Evolutionary conservation across 2,888 invertebrate genomes (phyloP).

Genomic region (Drosophila barbarae): DNA sequence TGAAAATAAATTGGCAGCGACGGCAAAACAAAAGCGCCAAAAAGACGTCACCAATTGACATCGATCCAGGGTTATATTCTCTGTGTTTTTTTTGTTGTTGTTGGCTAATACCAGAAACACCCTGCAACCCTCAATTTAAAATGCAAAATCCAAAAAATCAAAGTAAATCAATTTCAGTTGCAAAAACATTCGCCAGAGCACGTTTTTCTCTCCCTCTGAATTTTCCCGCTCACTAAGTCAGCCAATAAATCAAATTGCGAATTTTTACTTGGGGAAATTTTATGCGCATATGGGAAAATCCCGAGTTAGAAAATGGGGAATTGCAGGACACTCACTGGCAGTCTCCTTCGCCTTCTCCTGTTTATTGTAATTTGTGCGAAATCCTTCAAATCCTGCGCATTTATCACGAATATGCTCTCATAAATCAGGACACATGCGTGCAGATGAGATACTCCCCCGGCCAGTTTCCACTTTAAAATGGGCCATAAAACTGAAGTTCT

Average conservation of each 20-base stretch:
- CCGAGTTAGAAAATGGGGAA: neutral
- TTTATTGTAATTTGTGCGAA: constrained; percentile 68
- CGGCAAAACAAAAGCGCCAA: constrained; percentile 67
- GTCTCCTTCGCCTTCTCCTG: constrained; percentile 12
- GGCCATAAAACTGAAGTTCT: constrained; percentile 58
- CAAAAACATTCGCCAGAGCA: constrained; percentile 57
- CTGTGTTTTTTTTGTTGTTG: neutral
- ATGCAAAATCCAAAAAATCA: constrained; percentile 77
- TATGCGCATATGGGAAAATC: constrained; percentile 67
- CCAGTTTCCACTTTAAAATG: constrained; percentile 50
- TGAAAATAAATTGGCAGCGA: constrained; percentile 70
- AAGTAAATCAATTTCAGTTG: constrained; percentile 77
- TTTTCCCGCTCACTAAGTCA: constrained; percentile 51
- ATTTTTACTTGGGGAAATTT: constrained; percentile 50
- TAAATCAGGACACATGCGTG: constrained; percentile 59
- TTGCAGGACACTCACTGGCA: constrained; percentile 29
- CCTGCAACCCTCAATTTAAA: constrained; percentile 59
- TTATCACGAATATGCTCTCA: constrained; percentile 63
- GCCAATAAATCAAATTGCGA: constrained; percentile 74
- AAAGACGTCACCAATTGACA: constrained; percentile 64
- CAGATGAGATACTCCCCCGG: constrained; percentile 29
- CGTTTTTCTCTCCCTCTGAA: constrained; percentile 63
- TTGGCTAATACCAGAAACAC: constrained; percentile 56
- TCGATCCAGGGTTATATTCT: constrained; percentile 30
- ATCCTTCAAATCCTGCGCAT: constrained; percentile 68